These are phyloP conservation scores for Clarias batrachus DNA, from an alignment of 2,113 vertebrate species.

Conservation along the genomic window DNA sequence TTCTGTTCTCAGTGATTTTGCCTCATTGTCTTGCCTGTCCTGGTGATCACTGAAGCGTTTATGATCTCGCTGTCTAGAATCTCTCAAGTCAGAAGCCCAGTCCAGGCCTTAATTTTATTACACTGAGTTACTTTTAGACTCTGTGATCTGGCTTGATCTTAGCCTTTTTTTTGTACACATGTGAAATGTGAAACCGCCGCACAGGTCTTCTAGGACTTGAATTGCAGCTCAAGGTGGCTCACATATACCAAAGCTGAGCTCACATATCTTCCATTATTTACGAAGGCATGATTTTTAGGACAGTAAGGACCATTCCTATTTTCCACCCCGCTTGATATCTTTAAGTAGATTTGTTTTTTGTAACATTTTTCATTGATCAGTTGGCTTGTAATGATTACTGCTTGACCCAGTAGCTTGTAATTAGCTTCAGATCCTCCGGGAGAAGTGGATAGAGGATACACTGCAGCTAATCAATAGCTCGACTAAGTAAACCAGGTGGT, in stretches of 20 bases:
- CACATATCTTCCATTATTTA: conserved; percentile 2
- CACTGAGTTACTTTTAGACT: background rate
- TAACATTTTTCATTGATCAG: background rate
- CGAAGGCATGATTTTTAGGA: background rate
- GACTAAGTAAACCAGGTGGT: background rate
- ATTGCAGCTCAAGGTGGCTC: background rate
- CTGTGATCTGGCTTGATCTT: background rate
- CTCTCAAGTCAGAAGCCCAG: background rate
- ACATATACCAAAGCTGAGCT: background rate
- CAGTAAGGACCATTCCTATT: background rate
- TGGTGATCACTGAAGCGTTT: conserved; percentile 8
- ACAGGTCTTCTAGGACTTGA: background rate
- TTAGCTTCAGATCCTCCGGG: background rate
- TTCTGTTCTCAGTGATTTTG: background rate
- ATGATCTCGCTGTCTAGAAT: background rate
- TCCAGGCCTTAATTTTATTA: background rate
- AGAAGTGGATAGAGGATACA: conserved; percentile 13
- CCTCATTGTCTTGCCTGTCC: background rate
- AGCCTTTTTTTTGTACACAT: background rate
- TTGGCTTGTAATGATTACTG: background rate
- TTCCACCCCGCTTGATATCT: background rate
- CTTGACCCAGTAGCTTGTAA: background rate
- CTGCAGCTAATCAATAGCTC: conserved; percentile 13
- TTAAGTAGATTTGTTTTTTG: background rate
- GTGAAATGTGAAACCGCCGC: conserved; percentile 19